These are phyloP conservation scores for Uropetala carovei DNA, from an alignment of 2,888 invertebrate species.

Conservation along the genomic window DNA sequence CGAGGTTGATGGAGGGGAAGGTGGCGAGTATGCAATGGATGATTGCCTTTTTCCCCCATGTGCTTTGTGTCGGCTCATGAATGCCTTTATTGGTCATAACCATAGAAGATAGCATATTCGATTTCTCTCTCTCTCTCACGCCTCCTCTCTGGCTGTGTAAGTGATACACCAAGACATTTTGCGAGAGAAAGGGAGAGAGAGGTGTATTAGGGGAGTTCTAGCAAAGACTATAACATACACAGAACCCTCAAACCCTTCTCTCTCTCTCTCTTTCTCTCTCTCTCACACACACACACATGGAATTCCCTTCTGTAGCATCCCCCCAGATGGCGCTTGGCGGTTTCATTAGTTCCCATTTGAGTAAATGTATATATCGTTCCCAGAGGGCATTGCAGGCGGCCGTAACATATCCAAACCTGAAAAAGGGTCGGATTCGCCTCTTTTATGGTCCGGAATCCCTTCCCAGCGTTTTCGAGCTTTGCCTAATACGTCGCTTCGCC, in stretches of 20 bases:
- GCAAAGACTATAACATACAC: conserved; percentile 18
- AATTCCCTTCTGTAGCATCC: not conserved
- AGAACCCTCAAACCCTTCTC: not conserved
- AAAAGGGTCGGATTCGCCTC: conserved; percentile 20
- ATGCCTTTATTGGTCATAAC: conserved; percentile 55
- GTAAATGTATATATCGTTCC: conserved; percentile 60
- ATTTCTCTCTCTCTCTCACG: conserved; percentile 28
- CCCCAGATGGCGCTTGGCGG: conserved; percentile 46
- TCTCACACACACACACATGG: too few species aligned
- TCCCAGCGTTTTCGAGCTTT: conserved; percentile 45
- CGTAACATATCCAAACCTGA: conserved; percentile 23
- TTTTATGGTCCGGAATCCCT: conserved; percentile 32
- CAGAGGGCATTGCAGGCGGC: not conserved
- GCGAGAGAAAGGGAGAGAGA: conserved; percentile 6
- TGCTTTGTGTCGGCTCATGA: not conserved
- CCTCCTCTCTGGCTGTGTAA: not conserved
- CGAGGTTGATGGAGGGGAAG: not conserved
- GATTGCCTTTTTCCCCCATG: conserved; percentile 40
- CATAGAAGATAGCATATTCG: conserved; percentile 45
- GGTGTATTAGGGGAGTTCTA: not conserved
- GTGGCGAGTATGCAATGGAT: conserved; percentile 16
- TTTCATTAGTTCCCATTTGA: conserved; percentile 64
- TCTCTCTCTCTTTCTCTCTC: not conserved
- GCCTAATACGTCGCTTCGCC: conserved; percentile 40
- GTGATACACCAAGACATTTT: conserved; percentile 45